These are phyloP conservation scores for Hormaphis cornu DNA, from an alignment of 1,140 invertebrate species.

Conservation along the genomic window DNA sequence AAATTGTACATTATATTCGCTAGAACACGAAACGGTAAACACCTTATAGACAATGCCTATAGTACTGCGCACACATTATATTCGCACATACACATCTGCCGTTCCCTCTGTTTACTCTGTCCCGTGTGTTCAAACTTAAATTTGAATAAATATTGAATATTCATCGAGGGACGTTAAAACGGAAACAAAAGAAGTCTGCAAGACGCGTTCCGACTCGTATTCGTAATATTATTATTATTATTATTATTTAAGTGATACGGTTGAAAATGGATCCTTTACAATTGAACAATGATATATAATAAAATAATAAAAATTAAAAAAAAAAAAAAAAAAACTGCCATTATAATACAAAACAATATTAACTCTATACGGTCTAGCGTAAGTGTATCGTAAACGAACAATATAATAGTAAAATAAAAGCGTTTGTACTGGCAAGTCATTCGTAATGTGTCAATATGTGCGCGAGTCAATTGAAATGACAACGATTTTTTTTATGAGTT, in stretches of 20 bases:
- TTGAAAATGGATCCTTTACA: slow-evolving; percentile 24
- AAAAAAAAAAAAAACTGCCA: slow-evolving; percentile 12
- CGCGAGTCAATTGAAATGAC: slow-evolving; percentile 23
- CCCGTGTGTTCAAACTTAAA: slow-evolving; percentile 13
- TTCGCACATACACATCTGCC: not conserved
- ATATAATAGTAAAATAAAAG: slow-evolving; percentile 23
- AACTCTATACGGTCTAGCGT: not conserved
- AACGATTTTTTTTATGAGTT: slow-evolving; percentile 8
- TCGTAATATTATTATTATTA: not conserved
- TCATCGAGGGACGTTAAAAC: slow-evolving; percentile 23
- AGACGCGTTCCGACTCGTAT: slow-evolving; percentile 7
- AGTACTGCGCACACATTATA: not conserved
- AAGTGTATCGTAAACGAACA: slow-evolving; percentile 15
- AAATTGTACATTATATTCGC: too few relatives aligned
- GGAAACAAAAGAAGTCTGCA: slow-evolving; percentile 25
- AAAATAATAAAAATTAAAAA: too few relatives aligned
- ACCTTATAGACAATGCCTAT: too few relatives aligned
- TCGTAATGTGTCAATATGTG: slow-evolving; percentile 12
- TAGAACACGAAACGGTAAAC: too few relatives aligned
- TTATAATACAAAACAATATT: slow-evolving; percentile 12
- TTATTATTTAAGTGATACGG: slow-evolving; percentile 27
- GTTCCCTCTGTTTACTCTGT: not conserved
- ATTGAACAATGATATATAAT: slow-evolving; percentile 28
- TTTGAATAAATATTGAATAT: slow-evolving; percentile 32
- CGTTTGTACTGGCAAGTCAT: slow-evolving; percentile 27